Base-by-base conservation (phyloP, 2,113 vertebrate genomes). In the Ageneiosus marmoratus region DNA sequence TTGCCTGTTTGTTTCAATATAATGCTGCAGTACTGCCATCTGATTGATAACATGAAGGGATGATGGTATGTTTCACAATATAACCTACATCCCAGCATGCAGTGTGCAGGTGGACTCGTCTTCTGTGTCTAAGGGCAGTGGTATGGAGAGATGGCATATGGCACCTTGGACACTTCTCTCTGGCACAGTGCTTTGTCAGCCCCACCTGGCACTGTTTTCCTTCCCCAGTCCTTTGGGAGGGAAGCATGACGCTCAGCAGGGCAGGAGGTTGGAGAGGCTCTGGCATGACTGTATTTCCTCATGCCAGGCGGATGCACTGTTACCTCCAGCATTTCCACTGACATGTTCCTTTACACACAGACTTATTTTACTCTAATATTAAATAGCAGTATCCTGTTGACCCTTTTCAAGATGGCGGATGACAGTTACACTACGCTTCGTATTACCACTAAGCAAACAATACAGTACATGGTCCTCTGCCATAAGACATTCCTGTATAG, bases 161-260 rank as follows among this genome's bases (percentile, higher is more conserved):
- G 83, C 79, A 51, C 79, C 29, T 74, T 20, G 60, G 83, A 80
- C 80, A 29, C 75, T 84, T 70, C 58, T 62, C 67, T 6, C 58
- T 83, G 81, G 77, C 86, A 20, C 27, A 5, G 16, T 20, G 62
- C 63, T 63, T 60, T 15, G 46, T 55, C 58, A 53, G 53, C 78
- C 50, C 83, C 81, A 65, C 60, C 83, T 84, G 83, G 53, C 72
- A 63, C 63, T 5, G 10, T 44, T 80, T 80, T 51, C 72, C 73
- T 62, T 83, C 60, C 83, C 44, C 80, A 48, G 65, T 78, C 37
- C 81, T 72, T 46, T 82, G 58, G 76, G 77, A 81, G 80, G 81
- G 77, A 87, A 63, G 80, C 37, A 69, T 69, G 77, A 58, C 24
- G 48, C 82, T 55, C 79, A 32, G 73, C 37, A 46, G 78, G 81